Conservation (phyloP, 2,113 vertebrate species). For the Rissa tridactyla region DNA sequence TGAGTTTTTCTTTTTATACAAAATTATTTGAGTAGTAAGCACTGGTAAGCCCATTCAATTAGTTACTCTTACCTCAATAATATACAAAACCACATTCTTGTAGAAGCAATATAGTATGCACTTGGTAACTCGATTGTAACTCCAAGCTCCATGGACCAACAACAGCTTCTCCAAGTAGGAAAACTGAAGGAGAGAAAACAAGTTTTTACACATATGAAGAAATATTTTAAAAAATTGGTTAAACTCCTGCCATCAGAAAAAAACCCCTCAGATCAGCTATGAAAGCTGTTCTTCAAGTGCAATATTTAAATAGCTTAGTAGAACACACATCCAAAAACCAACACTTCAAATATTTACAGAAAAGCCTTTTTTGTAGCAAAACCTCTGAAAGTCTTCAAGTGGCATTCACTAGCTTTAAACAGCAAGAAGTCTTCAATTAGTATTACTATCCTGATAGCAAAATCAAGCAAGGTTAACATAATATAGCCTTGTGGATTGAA, state of each 20-base stretch:
- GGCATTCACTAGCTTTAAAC: neutral
- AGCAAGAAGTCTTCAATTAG: neutral
- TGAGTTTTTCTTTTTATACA: neutral
- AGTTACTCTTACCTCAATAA: constrained; percentile 89
- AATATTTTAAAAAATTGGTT: neutral
- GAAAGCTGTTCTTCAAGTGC: neutral
- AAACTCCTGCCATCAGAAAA: neutral
- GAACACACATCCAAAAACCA: neutral
- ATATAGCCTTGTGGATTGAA: neutral
- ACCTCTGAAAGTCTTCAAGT: neutral
- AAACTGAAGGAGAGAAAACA: constrained; percentile 78
- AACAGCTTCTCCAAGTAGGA: constrained; percentile 95
- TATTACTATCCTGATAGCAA: neutral
- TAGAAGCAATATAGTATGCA: constrained; percentile 99
- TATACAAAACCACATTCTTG: constrained; percentile 98
- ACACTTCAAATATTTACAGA: neutral
- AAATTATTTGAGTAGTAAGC: neutral
- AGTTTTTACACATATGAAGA: neutral
- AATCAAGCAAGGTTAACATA: neutral
- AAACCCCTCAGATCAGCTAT: neutral
- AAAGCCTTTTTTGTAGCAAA: neutral
- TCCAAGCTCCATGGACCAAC: constrained; percentile 97
- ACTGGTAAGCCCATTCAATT: neutral
- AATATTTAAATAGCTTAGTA: neutral
- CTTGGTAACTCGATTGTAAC: constrained; percentile 98